Evolutionary conservation across 2,113 vertebrate genomes (phyloP), one percentile per base, ranked within the genome.

Genomic region (Boulengeromyrus knoepffleri): DNA sequence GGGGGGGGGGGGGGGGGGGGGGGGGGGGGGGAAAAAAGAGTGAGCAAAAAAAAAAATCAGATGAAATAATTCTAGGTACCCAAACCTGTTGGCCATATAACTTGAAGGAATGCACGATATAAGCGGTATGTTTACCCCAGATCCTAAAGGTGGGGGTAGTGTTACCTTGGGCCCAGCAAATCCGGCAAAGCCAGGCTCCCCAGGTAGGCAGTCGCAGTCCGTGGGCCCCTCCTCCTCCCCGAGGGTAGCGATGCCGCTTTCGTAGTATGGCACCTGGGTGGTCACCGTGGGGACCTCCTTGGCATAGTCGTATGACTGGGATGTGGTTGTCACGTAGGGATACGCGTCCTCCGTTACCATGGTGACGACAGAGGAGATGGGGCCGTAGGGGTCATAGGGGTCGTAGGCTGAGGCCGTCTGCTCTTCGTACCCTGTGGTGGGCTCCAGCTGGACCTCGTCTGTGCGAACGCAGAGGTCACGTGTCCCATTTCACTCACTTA

Each of bases 341-440:
- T 93, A 94, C 13, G 90, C 58, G 47, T 96, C 95, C 90, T 95
- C 95, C 0, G 96, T 96, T 88, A 96, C 93, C 95, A 97, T 96
- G 90, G 95, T 96, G 83, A 96, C 94, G 39, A 86, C 70, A 2
- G 93, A 93, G 88, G 93, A 93, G 15, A 50, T 86, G 2, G 92
- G 92, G 1, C 91, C 94, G 39, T 95, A 94, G 10, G 93, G 49
- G 27, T 53, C 13, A n/a, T 87, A 87, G 7, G 90, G 91, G 89
- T 95, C 93, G 42, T 95, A 94, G 10, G 93, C 93, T 3, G 95
- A 93, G 85, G 92, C 10, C 10, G 91, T 91, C 27, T 89, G 92
- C 56, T 95, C 93, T 15, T 94, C 94, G 62, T 94, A 94, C 87
- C 50, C 87, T 2, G 91, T 89, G 58, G 92, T 94, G 0, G 93